Conservation (phyloP, 2,888 invertebrate species). For the Scaptomyza cyrtandrae region DNA sequence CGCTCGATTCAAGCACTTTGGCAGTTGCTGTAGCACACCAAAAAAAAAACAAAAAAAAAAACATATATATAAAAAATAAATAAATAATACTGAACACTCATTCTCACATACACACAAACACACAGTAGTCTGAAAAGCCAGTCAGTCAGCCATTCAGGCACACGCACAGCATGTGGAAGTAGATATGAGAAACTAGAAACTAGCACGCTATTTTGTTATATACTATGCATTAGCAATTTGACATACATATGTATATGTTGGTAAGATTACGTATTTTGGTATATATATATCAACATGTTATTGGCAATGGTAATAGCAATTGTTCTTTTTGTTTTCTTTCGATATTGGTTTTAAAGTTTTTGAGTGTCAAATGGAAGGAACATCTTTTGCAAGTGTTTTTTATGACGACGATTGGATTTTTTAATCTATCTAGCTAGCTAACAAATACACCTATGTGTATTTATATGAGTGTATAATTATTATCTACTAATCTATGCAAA, state of each 20-base stretch:
- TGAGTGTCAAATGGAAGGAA: slow-evolving; percentile 64
- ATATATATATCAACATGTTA: slow-evolving; percentile 38
- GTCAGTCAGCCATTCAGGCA: slow-evolving; percentile 36
- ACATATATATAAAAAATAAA: slow-evolving; percentile 22
- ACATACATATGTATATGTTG: slow-evolving; percentile 39
- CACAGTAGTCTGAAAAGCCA: slow-evolving; percentile 7
- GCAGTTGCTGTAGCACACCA: slow-evolving; percentile 70
- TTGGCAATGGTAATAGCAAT: slow-evolving; percentile 72
- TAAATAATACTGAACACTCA: slow-evolving; percentile 68
- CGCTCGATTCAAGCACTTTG: slow-evolving; percentile 56
- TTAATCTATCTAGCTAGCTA: slow-evolving; percentile 42
- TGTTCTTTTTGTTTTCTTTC: slow-evolving; percentile 27
- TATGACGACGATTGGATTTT: slow-evolving; percentile 18
- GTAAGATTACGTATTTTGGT: slow-evolving; percentile 12
- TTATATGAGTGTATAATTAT: slow-evolving; percentile 35
- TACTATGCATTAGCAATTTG: slow-evolving; percentile 65
- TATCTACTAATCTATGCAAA: slow-evolving; percentile 45
- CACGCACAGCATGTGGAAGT: slow-evolving; percentile 65
- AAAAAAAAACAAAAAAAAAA: slow-evolving; percentile 40
- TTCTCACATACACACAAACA: slow-evolving; percentile 24
- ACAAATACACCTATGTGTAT: slow-evolving; percentile 30
- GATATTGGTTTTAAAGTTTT: slow-evolving; percentile 26
- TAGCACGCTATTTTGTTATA: slow-evolving; percentile 73
- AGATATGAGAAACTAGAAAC: slow-evolving; percentile 69
- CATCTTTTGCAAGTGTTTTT: slow-evolving; percentile 38